phyloP scores from a whole-genome alignment of 2,113 vertebrate genomes.

The Catharus minimus region DNA sequence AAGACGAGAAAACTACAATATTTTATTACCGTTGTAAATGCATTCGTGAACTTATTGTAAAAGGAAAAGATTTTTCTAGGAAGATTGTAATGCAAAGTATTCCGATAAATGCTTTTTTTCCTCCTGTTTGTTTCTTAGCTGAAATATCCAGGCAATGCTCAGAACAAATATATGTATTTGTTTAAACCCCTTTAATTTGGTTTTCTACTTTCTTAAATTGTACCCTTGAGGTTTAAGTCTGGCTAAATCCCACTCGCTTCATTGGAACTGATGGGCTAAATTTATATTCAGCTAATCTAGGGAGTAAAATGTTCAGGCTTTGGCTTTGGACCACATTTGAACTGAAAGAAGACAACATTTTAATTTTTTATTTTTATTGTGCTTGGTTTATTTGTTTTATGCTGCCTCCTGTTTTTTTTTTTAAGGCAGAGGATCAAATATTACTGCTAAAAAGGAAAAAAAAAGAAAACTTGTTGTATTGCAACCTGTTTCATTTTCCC shows the following conservation, averaged over 20 bases:
- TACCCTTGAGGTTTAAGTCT: constrained; percentile 5
- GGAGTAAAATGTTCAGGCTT: neutral
- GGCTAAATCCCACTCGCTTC: neutral
- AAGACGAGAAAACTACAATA: neutral
- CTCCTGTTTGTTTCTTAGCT: neutral
- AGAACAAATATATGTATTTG: neutral
- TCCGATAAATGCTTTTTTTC: neutral
- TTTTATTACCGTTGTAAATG: neutral
- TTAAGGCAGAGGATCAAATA: constrained; percentile 3
- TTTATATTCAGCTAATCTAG: neutral
- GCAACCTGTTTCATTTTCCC: neutral
- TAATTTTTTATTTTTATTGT: constrained; percentile 34
- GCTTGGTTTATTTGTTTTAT: constrained; percentile 29
- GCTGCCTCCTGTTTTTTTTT: neutral
- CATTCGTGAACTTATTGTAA: neutral
- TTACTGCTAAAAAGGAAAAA: neutral
- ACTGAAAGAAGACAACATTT: neutral
- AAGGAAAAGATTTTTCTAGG: neutral
- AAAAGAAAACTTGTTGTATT: neutral
- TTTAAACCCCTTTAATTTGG: neutral
- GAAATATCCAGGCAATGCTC: neutral
- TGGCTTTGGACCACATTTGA: neutral
- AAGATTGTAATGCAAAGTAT: neutral
- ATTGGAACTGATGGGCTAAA: neutral
- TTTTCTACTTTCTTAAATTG: neutral